Evolutionary conservation across 2,797 vertebrate genomes (phyloP).

Genomic region (Molossus alvarezi): DNA sequence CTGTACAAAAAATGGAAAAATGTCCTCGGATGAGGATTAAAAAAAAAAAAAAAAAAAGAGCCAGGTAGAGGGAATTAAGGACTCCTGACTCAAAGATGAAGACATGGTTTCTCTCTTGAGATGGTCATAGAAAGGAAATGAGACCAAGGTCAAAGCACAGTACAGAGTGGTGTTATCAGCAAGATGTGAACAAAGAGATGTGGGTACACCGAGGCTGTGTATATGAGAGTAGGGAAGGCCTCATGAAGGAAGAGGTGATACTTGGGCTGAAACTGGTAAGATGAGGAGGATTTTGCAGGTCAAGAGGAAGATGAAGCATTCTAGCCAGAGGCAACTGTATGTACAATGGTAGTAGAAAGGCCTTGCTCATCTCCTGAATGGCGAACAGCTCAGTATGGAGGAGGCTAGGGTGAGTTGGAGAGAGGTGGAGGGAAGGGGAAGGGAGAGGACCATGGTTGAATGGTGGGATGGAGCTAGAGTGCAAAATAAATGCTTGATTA

Average conservation of each 20-base stretch:
- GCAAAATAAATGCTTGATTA: conserved; percentile 27
- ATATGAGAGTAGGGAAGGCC: neutral
- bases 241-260: neutral
- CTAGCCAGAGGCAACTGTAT: neutral
- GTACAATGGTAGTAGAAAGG: too few relatives aligned
- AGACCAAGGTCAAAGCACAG: conserved; percentile 1
- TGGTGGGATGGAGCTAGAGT: neutral
- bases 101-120: conserved; percentile 9
- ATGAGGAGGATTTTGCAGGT: neutral
- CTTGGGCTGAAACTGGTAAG: neutral
- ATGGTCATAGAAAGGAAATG: neutral
- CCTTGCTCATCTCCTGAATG: neutral
- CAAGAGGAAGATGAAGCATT: neutral
- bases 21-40: too few relatives aligned
- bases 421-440: neutral
- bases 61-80: conserved; percentile 21
- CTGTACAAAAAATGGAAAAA: too few relatives aligned
- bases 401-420: neutral
- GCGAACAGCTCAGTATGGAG: neutral
- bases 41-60: too few relatives aligned
- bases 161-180: neutral
- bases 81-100: neutral
- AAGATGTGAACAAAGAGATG: neutral
- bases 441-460: neutral
- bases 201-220: neutral